Evolutionary conservation across 2,888 invertebrate species (phyloP), one percentile per base, ranked within the genome.

Genomic region (Stegophylla sp.): DNA sequence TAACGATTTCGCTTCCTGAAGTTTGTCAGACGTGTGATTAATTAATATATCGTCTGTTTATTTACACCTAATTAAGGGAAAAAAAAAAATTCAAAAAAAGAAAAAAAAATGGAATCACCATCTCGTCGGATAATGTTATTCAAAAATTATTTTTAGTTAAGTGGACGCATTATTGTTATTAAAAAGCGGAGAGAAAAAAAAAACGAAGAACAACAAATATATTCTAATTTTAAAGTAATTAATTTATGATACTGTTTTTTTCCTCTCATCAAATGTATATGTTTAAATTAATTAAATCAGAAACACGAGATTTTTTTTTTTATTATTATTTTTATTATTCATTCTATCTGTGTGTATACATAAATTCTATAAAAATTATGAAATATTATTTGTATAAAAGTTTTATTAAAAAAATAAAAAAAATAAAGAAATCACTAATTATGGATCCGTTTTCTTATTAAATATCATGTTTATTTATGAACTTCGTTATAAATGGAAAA

Each of bases 401-500:
- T 72, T 72, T 72, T 72, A 56, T 41, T 10, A n/a, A 28, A n/a
- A n/a, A n/a, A n/a, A n/a, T n/a, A n/a, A n/a, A n/a, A n/a, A n/a
- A n/a, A n/a, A n/a, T n/a, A n/a, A n/a, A 66, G 41, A 34, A 56
- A 41, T 48, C 74, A 34, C 74, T 63, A 75, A 64, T 75, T 75
- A 75, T 12, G 34, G 48, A 61, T 41, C 45, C 63, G 48, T 51
- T 75, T 75, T 75, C 74, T 75, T 51, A 64, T 75, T 63, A 75
- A 75, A 63, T 53, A 53, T 56, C 34, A 51, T 51, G 63, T 75
- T 75, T 63, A 75, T 75, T 75, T 64, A 75, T 75, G 63, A 75
- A 75, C 63, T 75, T 63, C 28, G 34, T 75, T 63, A 63, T 64
- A 64, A 75, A 75, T 75, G 74, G 74, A 75, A 75, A 75, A 75